A percentile compares a stretch with the other conserved stretches of the same genome.
Evolutionary conservation across 2,888 invertebrate genomes (phyloP).

Genomic region (Synergus itoensis): DNA sequence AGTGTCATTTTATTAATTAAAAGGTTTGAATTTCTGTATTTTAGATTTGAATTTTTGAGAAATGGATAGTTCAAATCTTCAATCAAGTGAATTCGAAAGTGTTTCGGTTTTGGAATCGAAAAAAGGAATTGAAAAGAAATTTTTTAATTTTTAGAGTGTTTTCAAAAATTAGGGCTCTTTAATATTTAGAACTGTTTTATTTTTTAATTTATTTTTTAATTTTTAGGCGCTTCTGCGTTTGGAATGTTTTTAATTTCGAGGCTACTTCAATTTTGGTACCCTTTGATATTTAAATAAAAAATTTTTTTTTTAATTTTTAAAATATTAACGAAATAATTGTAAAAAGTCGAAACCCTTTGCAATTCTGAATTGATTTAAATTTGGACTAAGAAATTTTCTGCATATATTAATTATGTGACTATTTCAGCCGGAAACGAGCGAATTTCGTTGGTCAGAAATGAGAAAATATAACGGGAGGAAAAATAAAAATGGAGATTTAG

Average conservation of each 20-base stretch:
- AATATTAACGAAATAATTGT: neutral
- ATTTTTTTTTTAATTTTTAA: too few relatives aligned
- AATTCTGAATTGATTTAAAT: neutral
- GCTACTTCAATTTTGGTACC: too few relatives aligned
- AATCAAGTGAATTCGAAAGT: neutral
- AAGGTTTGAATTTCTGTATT: too few relatives aligned
- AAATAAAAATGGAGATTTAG: conserved; percentile 37
- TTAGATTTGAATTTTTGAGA: neutral
- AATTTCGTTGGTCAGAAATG: conserved; percentile 34
- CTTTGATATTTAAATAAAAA: too few relatives aligned
- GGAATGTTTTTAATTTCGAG: too few relatives aligned
- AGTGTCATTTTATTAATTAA: too few relatives aligned
- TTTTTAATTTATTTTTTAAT: neutral
- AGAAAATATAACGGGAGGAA: conserved; percentile 10
- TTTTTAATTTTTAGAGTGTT: neutral
- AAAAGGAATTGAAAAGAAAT: neutral
- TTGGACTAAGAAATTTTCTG: neutral
- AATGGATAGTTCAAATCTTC: neutral
- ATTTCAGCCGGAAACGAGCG: conserved; percentile 35
- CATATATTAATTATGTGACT: neutral
- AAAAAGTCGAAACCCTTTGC: neutral
- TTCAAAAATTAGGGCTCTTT: neutral
- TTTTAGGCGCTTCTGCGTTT: neutral
- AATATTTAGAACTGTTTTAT: neutral
- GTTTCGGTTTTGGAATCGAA: neutral